Percentiles rank a stretch among this genome's conserved stretches.
phyloP scores from a whole-genome alignment of 2,888 invertebrate genomes.

The Euplexia lucipara region DNA sequence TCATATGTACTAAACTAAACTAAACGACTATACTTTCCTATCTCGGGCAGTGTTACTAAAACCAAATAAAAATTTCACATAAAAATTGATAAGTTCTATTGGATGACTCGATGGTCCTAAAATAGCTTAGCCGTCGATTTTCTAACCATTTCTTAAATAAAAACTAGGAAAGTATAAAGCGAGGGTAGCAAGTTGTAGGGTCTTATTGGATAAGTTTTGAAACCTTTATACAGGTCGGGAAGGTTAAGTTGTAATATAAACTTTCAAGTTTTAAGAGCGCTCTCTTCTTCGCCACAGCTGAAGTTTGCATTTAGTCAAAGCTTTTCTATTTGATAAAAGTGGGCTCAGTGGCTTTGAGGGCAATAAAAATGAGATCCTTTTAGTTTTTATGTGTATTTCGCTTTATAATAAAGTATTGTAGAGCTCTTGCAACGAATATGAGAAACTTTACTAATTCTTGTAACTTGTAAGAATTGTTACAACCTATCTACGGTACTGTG shows the following conservation, averaged over 20 bases:
- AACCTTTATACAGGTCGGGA: slow-evolving; percentile 78
- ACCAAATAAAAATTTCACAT: slow-evolving; percentile 47
- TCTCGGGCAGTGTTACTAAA: slow-evolving; percentile 30
- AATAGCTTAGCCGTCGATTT: slow-evolving; percentile 58
- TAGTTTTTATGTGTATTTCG: slow-evolving; percentile 25
- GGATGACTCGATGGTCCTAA: slow-evolving; percentile 39
- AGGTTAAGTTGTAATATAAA: slow-evolving; percentile 86
- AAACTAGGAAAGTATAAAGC: slow-evolving; percentile 70
- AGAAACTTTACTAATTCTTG: slow-evolving; percentile 1
- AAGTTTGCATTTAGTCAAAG: slow-evolving; percentile 67
- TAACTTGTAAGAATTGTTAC: neutral
- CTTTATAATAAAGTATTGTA: slow-evolving; percentile 13
- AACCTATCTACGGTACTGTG: neutral
- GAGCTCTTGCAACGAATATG: neutral
- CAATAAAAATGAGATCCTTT: slow-evolving; percentile 38
- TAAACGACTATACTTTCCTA: slow-evolving; percentile 20
- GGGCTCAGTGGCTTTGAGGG: slow-evolving; percentile 29
- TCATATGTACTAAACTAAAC: slow-evolving; percentile 21
- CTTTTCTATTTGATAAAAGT: slow-evolving; percentile 58
- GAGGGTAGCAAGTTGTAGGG: slow-evolving; percentile 72
- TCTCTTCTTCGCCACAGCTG: slow-evolving; percentile 66
- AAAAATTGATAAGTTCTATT: slow-evolving; percentile 54
- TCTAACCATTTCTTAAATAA: slow-evolving; percentile 70
- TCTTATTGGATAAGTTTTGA: slow-evolving; percentile 87
- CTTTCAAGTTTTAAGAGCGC: slow-evolving; percentile 76